A percentile compares a stretch with the other conserved stretches of the same genome.
These are phyloP conservation scores for Tenualosa thibaudeaui DNA, from an alignment of 2,797 vertebrate species.

Conservation along the genomic window DNA sequence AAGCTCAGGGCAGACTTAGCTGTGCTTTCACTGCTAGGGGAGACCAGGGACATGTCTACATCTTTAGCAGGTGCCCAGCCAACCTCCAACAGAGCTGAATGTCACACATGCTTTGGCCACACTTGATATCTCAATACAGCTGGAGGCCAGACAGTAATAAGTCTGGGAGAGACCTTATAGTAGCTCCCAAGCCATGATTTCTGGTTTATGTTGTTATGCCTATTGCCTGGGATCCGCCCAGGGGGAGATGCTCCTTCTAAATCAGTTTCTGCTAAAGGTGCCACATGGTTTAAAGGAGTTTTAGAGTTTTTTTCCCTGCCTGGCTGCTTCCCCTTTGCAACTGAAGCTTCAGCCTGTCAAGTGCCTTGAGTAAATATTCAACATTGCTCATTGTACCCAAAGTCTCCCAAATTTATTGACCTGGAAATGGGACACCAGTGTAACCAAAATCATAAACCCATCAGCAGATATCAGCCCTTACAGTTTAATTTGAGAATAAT, in stretches of 20 bases:
- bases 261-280: not conserved
- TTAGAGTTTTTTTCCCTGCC: too few species aligned
- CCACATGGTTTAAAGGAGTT: too few species aligned
- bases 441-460: not conserved
- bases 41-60: not conserved
- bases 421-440: not conserved
- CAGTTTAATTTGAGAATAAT: too few species aligned
- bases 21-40: constrained; percentile 35
- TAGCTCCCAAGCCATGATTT: not conserved
- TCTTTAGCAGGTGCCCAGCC: not conserved
- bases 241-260: not conserved
- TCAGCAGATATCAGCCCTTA: too few species aligned
- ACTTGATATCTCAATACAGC: not conserved
- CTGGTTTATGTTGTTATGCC: not conserved
- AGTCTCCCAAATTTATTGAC: not conserved
- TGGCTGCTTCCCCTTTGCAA: not conserved
- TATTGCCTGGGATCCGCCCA: not conserved
- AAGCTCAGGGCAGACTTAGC: constrained; percentile 31
- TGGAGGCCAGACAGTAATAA: not conserved
- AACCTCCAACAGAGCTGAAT: not conserved
- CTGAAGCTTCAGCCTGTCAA: not conserved
- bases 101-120: not conserved
- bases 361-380: not conserved
- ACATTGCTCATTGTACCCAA: too few species aligned
- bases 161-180: not conserved